Evolutionary conservation across 2,797 vertebrate species (phyloP).

Genomic region (Microctenopoma stevenorrisi): DNA sequence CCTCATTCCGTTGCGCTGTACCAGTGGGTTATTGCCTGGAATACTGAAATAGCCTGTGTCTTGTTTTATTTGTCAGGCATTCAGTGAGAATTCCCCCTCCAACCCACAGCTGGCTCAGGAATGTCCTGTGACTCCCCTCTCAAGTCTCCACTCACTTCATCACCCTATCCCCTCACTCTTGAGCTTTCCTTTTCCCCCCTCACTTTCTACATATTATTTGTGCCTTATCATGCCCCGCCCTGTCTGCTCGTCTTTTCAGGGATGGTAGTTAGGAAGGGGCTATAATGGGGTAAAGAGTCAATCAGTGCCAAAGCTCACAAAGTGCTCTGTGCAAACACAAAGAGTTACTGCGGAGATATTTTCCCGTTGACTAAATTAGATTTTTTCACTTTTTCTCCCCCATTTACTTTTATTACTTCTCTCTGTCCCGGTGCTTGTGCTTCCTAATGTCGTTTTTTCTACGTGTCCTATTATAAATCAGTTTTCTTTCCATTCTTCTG

Average conservation of each 20-base stretch:
- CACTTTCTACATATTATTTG: slow-evolving; percentile 46
- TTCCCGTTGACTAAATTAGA: slow-evolving; percentile 77
- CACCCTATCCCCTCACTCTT: slow-evolving; percentile 60
- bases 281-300: slow-evolving; percentile 49
- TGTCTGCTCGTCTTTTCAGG: slow-evolving; percentile 56
- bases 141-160: slow-evolving; percentile 74
- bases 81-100: slow-evolving; percentile 83
- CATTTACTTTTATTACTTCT: slow-evolving; percentile 54
- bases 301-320: slow-evolving; percentile 81
- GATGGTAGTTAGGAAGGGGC: slow-evolving; percentile 62
- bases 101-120: slow-evolving; percentile 86
- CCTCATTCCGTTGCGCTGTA: slow-evolving; percentile 63
- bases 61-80: slow-evolving; percentile 82
- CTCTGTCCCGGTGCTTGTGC: slow-evolving; percentile 37
- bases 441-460: slow-evolving; percentile 47
- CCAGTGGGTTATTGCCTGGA: slow-evolving; percentile 67
- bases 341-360: slow-evolving; percentile 82
- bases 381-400: slow-evolving; percentile 59
- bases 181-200: slow-evolving; percentile 49
- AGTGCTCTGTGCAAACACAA: slow-evolving; percentile 74
- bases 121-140: slow-evolving; percentile 78
- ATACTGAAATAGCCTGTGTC: slow-evolving; percentile 79
- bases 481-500: neutral
- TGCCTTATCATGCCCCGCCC: slow-evolving; percentile 30
- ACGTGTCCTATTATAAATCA: slow-evolving; percentile 27